Percentiles rank a stretch among this genome's conserved stretches.
These are phyloP conservation scores for Bungarus multicinctus DNA, from an alignment of 2,113 vertebrate genomes.

Conservation along the genomic window DNA sequence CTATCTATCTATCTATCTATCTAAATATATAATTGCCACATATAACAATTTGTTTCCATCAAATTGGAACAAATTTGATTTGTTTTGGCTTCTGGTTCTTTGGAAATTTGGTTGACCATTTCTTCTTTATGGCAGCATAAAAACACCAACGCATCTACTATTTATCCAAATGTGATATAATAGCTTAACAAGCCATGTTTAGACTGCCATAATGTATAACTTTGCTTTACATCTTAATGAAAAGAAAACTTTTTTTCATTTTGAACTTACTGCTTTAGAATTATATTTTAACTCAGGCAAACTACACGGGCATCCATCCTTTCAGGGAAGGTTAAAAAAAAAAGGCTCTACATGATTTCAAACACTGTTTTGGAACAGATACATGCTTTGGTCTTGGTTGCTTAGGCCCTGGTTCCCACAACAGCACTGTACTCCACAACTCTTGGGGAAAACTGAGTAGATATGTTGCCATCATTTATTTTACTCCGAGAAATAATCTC, in stretches of 20 bases:
- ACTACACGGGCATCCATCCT: neutral
- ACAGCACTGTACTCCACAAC: neutral
- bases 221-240: neutral
- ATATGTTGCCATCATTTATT: neutral
- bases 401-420: neutral
- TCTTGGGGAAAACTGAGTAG: neutral
- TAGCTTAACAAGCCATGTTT: neutral
- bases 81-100: neutral
- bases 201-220: neutral
- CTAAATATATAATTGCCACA: too few relatives aligned
- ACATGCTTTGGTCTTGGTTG: neutral
- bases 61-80: neutral
- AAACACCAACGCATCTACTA: neutral
- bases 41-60: too few relatives aligned
- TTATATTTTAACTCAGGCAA: neutral
- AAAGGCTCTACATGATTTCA: neutral
- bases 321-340: neutral
- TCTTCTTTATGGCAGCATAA: neutral
- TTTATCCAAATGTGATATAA: neutral
- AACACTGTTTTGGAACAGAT: neutral
- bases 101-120: neutral
- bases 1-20: too few relatives aligned
- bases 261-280: neutral
- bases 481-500: neutral
- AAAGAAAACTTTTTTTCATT: neutral